phyloP scores from a whole-genome alignment of 2,113 vertebrate genomes.

The Natator depressus region DNA sequence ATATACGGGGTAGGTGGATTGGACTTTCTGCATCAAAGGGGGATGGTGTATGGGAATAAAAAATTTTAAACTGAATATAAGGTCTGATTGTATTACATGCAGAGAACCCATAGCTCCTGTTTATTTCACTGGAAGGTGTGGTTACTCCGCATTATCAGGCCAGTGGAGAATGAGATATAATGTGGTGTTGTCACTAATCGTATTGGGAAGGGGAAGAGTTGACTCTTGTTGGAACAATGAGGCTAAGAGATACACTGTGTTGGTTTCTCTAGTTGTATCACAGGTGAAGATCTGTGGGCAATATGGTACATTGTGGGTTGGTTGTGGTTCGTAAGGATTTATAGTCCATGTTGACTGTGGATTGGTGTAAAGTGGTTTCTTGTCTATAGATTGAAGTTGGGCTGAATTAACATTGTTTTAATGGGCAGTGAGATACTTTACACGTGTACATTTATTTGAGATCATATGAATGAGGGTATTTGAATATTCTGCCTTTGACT shows the following conservation, averaged over 20 bases:
- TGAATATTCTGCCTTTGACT: neutral
- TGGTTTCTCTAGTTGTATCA: neutral
- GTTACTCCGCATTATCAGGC: neutral
- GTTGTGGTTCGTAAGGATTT: neutral
- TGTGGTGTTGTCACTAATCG: accelerated
- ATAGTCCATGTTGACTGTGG: neutral
- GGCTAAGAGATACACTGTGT: neutral
- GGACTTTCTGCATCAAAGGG: neutral
- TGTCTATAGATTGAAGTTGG: neutral
- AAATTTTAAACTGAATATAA: neutral
- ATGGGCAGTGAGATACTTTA: neutral
- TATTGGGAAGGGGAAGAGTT: neutral
- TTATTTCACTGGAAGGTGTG: neutral
- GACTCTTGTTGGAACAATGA: neutral
- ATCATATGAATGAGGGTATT: neutral
- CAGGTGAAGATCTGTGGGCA: neutral
- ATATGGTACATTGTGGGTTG: neutral
- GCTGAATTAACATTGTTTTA: neutral
- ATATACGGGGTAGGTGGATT: neutral
- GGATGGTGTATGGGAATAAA: neutral
- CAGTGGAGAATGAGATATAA: neutral
- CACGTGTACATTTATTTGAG: neutral
- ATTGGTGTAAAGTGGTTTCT: neutral
- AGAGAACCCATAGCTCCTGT: neutral
- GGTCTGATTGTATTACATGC: neutral